Evolutionary conservation across 2,888 invertebrate species (phyloP).

Genomic region (Escarpia spicata): DNA sequence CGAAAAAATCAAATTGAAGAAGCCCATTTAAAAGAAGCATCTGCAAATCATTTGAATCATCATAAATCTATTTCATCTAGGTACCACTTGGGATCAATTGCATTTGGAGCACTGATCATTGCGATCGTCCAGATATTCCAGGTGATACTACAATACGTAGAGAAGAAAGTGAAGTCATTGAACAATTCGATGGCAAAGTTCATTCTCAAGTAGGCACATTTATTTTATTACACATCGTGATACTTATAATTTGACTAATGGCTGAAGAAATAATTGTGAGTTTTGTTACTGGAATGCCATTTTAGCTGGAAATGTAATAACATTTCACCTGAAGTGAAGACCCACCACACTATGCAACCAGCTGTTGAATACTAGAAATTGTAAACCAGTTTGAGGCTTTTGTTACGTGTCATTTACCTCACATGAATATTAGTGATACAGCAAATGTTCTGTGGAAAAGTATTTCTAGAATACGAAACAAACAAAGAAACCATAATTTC

Average conservation of each 20-base stretch:
- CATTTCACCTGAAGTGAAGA: neutral
- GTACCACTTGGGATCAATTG: conserved; percentile 89
- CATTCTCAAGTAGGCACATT: neutral
- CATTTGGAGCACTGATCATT: conserved; percentile 90
- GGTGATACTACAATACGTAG: conserved; percentile 84
- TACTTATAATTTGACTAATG: neutral
- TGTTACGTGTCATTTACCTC: no score
- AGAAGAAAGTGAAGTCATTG: conserved; percentile 81
- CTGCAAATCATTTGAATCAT: no score
- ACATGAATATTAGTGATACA: no score
- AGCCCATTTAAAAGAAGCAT: no score
- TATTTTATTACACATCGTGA: neutral
- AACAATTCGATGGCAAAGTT: neutral
- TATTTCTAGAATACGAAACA: no score
- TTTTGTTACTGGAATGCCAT: neutral
- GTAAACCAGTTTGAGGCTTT: no score
- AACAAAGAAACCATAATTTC: no score
- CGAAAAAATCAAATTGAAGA: no score
- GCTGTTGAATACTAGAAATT: no score
- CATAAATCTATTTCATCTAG: conserved; percentile 65
- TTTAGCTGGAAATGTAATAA: neutral
- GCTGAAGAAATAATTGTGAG: neutral
- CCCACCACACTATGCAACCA: neutral
- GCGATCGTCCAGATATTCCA: conserved; percentile 90
- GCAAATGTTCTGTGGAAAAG: no score